Evolutionary conservation across 2,113 vertebrate genomes (phyloP), one percentile per base, ranked within the genome.

Genomic region (Cettia cetti): DNA sequence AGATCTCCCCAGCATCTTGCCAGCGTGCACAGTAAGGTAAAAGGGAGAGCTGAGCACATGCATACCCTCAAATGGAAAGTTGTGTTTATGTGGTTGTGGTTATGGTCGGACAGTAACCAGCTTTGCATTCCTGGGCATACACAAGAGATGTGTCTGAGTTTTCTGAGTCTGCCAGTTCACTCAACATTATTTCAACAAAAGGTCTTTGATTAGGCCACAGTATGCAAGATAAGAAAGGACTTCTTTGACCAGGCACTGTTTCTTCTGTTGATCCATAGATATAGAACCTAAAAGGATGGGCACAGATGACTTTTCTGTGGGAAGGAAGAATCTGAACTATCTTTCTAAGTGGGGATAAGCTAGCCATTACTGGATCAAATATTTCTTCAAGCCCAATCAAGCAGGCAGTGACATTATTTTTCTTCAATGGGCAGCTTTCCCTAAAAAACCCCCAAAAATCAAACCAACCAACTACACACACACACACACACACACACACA

Each of bases 41-140:
- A 85, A 86, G 63, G 65, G 89, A 88, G n/a, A 78, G 83, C 64
- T 12, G 60, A 94, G 75, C 69, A 80, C 90, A 56, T 64, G 76
- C 59, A n/a, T n/a, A 64, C n/a, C 45, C 95, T 93, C 86, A 89
- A 88, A 96, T 91, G 92, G 90, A 90, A 95, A 97, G 84, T 76
- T 96, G 75, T 94, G 88, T 92, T 94, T 94, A 75, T 94, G 87
- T 95, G 96, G 89, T 95, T 96, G 92, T 94, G 89, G 93, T 96
- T 90, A 82, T 94, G 95, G 95, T 96, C 44, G 0, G 86, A 75
- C 81, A 90, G 89, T 77, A 94, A 90, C 94, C 94, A 97, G 82
- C 90, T 77, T 33, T 66, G 69, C 91, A 95, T 96, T 97, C 87
- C 92, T 95, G 81, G 82, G 90, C 76, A 78, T 27, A 33, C 50